Conservation (phyloP, 2,797 vertebrate genomes). For the Rhinella marina region DNA sequence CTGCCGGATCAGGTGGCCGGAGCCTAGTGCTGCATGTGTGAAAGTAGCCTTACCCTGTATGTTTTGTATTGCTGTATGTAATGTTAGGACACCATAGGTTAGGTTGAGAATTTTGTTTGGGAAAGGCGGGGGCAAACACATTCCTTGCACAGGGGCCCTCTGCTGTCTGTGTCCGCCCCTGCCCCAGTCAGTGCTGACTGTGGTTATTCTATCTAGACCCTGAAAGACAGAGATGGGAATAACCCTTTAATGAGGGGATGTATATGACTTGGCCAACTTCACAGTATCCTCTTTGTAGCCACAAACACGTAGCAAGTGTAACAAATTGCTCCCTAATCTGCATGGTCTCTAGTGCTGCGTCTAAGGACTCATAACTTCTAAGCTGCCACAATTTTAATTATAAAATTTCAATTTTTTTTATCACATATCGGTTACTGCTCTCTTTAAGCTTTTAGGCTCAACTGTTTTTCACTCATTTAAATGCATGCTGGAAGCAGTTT, state of each 20-base stretch:
- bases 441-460: constrained; percentile 57
- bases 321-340: constrained; percentile 36
- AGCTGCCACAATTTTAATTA: constrained; percentile 53
- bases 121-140: too few species aligned
- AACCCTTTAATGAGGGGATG: neutral
- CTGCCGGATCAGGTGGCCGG: too few species aligned
- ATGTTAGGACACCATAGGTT: too few species aligned
- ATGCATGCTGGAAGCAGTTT: constrained; percentile 61
- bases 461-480: constrained; percentile 61
- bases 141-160: too few species aligned
- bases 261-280: neutral
- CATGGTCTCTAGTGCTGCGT: neutral
- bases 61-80: too few species aligned
- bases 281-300: constrained; percentile 21
- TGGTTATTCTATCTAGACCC: too few species aligned
- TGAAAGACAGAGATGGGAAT: too few species aligned
- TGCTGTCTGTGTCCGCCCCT: too few species aligned
- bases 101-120: too few species aligned
- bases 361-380: constrained; percentile 35
- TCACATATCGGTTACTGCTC: constrained; percentile 41
- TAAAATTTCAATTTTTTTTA: constrained; percentile 57
- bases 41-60: too few species aligned
- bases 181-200: too few species aligned
- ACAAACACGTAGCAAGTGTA: constrained; percentile 24
- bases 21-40: too few species aligned